Evolutionary conservation across 1,140 invertebrate genomes (phyloP), one percentile per base, ranked within the genome.

Genomic region (Drosophila repleta): DNA sequence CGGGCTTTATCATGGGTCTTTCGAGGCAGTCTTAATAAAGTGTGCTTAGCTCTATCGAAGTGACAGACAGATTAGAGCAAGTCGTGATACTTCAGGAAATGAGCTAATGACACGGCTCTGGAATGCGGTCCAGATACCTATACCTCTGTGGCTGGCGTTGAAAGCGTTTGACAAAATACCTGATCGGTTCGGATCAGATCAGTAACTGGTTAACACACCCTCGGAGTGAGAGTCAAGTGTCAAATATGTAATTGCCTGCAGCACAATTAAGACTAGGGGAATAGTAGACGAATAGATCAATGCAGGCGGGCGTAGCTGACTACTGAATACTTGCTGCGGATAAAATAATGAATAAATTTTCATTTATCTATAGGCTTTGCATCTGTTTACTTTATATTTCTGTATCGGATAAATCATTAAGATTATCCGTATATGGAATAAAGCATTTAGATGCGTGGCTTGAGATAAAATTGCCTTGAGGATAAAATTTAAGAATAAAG

Each of bases 141-240:
- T 5, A 2, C 4, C 2, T 37, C 10, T 39, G 13, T 4, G 18
- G 3, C 35, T 5, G 61, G 49, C 49, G 51, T 49, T 70, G 55
- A 60, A 60, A 67, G 69, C 63, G 15, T 57, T 71, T 67, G 69
- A 67, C 69, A 72, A 60, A 58, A 66, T 35, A 57, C 60, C 32
- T 15, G 51, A 41, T 8, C 17, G 6, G 37, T 11, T 39, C 37
- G 26, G 4, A 57, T 49, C 29, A 20, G 49, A 39, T 8, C 17
- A 20, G 7, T 10, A 61, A 61, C 20, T 55, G 48, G 48, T 13
- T 41, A 57, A 56, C 63, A 72, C 70, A 68, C 70, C 63, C 70
- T 53, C 41, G n/a, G 13, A 39, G 37, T 13, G 4, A 68, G 51
- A 67, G 64, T 55, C 70, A 73, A 68, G 70, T 73, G 70, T 61